These are phyloP conservation scores for Periphyllus acericola DNA, from an alignment of 2,888 invertebrate genomes.

Conservation along the genomic window DNA sequence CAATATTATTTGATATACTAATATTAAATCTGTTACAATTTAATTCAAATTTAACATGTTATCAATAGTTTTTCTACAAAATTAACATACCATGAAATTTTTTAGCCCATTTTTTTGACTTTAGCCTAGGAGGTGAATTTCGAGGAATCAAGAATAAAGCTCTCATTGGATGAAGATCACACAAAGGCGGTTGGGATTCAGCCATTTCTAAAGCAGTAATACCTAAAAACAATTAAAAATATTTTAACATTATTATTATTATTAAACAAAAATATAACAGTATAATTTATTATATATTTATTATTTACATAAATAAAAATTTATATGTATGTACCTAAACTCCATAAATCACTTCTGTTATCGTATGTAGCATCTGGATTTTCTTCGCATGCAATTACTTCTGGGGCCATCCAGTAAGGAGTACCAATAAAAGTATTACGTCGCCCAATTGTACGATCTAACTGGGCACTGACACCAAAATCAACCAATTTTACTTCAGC, in stretches of 20 bases:
- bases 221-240: slow-evolving; percentile 71
- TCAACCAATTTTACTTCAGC: slow-evolving; percentile 99
- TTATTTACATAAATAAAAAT: background rate
- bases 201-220: slow-evolving; percentile 99
- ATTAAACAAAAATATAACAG: background rate
- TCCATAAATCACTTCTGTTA: slow-evolving; percentile 87
- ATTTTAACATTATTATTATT: slow-evolving; percentile 24
- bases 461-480: slow-evolving; percentile 98
- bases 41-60: background rate
- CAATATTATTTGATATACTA: background rate
- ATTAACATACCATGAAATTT: slow-evolving; percentile 81
- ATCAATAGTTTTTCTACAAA: background rate
- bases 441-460: slow-evolving; percentile 98
- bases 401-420: slow-evolving; percentile 99
- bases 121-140: slow-evolving; percentile 96
- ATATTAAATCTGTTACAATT: background rate
- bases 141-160: slow-evolving; percentile 98
- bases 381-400: slow-evolving; percentile 99
- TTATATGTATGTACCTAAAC: slow-evolving; percentile 64
- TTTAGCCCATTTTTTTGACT: slow-evolving; percentile 97
- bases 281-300: background rate
- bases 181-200: slow-evolving; percentile 98
- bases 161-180: slow-evolving; percentile 99
- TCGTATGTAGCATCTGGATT: slow-evolving; percentile 99
- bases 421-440: slow-evolving; percentile 99